Conservation (phyloP, 2,888 invertebrate species). For the Chrysotoxum bicinctum region DNA sequence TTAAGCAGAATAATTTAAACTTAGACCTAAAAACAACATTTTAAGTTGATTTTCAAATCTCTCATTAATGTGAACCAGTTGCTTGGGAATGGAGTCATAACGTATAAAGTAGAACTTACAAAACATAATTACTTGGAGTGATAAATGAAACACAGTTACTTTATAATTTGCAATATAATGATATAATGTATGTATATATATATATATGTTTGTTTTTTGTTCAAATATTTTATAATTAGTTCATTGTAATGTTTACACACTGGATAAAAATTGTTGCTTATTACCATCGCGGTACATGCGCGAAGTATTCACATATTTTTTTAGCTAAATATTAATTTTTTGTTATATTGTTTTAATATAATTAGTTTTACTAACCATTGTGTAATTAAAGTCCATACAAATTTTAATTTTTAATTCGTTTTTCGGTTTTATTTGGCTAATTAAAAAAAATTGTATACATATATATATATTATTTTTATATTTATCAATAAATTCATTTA, state of each 20-base stretch:
- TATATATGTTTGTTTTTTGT: conserved; percentile 39
- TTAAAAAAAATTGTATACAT: conserved; percentile 39
- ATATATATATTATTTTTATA: conserved; percentile 5
- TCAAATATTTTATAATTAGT: conserved; percentile 60
- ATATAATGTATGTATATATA: conserved; percentile 53
- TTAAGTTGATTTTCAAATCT: too few species aligned
- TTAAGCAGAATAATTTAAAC: too few species aligned
- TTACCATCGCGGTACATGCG: conserved; percentile 24
- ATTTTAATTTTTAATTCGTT: conserved; percentile 55
- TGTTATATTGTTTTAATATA: conserved; percentile 13
- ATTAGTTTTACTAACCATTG: conserved; percentile 67
- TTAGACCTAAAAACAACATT: too few species aligned
- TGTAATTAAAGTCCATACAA: conserved; percentile 31
- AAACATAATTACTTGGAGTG: background rate
- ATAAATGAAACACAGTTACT: conserved; percentile 12
- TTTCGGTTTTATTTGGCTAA: conserved; percentile 35
- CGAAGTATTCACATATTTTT: conserved; percentile 41
- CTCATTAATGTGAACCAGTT: too few species aligned
- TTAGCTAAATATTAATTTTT: conserved; percentile 17
- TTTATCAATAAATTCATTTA: conserved; percentile 47
- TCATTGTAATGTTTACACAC: conserved; percentile 69
- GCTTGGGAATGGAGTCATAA: too few species aligned
- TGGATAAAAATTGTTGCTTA: conserved; percentile 60
- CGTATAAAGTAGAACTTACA: too few species aligned
- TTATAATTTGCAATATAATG: conserved; percentile 65